phyloP scores from a whole-genome alignment of 2,888 invertebrate genomes.

The Merodon equestris region DNA sequence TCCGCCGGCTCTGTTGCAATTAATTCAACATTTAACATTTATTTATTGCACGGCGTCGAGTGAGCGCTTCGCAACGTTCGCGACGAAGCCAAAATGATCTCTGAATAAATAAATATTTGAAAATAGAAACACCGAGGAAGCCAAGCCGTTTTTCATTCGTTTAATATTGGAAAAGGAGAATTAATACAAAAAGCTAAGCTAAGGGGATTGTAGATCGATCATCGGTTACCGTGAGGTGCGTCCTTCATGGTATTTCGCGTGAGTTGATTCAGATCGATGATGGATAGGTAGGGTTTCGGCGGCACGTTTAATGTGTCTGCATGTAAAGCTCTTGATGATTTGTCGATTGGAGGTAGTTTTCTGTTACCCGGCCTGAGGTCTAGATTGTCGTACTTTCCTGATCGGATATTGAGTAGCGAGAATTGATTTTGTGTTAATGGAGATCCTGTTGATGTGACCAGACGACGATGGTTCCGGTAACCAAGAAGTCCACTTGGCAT shows the following conservation, averaged over 20 bases:
- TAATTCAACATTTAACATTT: slow-evolving; percentile 16
- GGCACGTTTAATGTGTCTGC: slow-evolving; percentile 77
- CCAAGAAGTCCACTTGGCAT: slow-evolving; percentile 74
- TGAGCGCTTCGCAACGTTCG: slow-evolving; percentile 15
- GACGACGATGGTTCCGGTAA: slow-evolving; percentile 73
- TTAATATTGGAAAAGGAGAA: slow-evolving; percentile 22
- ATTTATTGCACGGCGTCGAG: slow-evolving; percentile 30
- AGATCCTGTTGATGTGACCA: slow-evolving; percentile 64
- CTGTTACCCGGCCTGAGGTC: slow-evolving; percentile 65
- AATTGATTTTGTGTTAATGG: slow-evolving; percentile 75
- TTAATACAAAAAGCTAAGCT: slow-evolving; percentile 21
- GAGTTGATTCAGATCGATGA: slow-evolving; percentile 86
- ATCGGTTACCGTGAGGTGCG: slow-evolving; percentile 47
- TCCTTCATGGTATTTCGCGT: slow-evolving; percentile 80
- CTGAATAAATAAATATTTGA: slow-evolving; percentile 28
- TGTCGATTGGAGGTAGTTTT: slow-evolving; percentile 33
- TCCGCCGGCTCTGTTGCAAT: slow-evolving; percentile 11
- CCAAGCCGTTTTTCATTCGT: background rate
- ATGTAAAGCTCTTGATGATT: slow-evolving; percentile 44
- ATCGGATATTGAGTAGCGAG: slow-evolving; percentile 74
- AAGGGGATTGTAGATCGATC: background rate
- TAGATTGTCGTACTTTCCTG: slow-evolving; percentile 72
- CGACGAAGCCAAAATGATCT: background rate
- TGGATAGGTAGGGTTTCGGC: slow-evolving; percentile 84
- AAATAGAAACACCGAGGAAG: background rate